These are phyloP conservation scores for Papilio xuthus DNA, from an alignment of 1,140 invertebrate species.

Conservation along the genomic window DNA sequence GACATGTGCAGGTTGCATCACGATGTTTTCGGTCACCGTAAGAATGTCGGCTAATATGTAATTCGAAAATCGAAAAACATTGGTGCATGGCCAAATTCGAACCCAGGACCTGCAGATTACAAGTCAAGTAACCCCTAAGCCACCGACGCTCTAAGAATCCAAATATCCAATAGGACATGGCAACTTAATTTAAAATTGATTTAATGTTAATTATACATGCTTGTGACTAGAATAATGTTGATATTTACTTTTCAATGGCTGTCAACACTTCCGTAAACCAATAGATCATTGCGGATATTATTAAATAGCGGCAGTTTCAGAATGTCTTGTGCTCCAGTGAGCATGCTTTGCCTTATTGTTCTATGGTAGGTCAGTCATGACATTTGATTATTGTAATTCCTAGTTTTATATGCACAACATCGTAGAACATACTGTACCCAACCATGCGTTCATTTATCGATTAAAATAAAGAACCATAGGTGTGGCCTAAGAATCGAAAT, in stretches of 20 bases:
- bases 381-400: not conserved
- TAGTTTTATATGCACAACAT: no score
- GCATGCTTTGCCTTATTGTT: not conserved
- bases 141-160: no score
- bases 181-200: no score
- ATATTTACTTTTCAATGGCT: not conserved
- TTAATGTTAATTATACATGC: not conserved
- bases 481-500: not conserved
- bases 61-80: no score
- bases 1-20: no score
- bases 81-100: no score
- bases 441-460: not conserved
- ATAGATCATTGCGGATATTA: not conserved
- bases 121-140: no score
- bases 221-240: not conserved
- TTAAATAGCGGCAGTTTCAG: not conserved
- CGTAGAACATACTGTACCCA: not conserved
- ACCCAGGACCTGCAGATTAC: no score
- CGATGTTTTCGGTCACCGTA: no score
- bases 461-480: not conserved
- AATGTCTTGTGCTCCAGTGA: not conserved
- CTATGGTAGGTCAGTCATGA: not conserved
- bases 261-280: not conserved
- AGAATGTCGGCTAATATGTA: no score
- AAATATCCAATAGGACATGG: no score